Percentiles rank a stretch among this genome's conserved stretches.
Evolutionary conservation across 2,888 invertebrate species (phyloP).

Genomic region (Busseola fusca): DNA sequence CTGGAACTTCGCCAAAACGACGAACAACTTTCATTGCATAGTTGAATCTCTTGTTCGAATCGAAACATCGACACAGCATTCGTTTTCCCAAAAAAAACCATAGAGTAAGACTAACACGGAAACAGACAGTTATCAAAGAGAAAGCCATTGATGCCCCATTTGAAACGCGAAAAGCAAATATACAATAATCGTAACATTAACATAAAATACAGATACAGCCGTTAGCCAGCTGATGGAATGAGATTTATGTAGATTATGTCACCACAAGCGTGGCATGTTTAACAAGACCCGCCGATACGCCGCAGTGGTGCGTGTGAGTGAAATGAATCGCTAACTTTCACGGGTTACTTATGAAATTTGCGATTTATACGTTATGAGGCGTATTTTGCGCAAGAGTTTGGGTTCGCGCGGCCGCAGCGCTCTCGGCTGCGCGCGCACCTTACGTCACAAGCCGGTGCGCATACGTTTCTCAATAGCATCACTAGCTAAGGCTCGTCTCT

Average conservation of each 20-base stretch:
- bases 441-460: slow-evolving; percentile 66
- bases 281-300: slow-evolving; percentile 65
- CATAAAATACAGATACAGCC: slow-evolving; percentile 36
- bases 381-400: slow-evolving; percentile 66
- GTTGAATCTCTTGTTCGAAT: background rate
- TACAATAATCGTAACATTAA: slow-evolving; percentile 46
- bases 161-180: slow-evolving; percentile 29
- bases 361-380: slow-evolving; percentile 78
- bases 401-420: slow-evolving; percentile 55
- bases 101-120: background rate
- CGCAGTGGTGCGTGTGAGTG: slow-evolving; percentile 68
- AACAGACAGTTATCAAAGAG: slow-evolving; percentile 22
- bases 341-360: slow-evolving; percentile 85
- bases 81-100: background rate
- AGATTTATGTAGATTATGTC: slow-evolving; percentile 67
- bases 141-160: slow-evolving; percentile 31
- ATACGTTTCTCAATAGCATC: slow-evolving; percentile 56
- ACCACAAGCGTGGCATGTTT: slow-evolving; percentile 64
- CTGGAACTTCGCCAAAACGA: no score
- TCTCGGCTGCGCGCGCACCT: slow-evolving; percentile 39
- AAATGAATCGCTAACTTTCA: slow-evolving; percentile 84
- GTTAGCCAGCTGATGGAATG: slow-evolving; percentile 37
- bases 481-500: slow-evolving; percentile 44
- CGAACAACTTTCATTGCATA: no score
- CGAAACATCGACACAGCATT: background rate